These are phyloP conservation scores for Sycophila texana DNA, from an alignment of 2,888 invertebrate species.

Conservation along the genomic window DNA sequence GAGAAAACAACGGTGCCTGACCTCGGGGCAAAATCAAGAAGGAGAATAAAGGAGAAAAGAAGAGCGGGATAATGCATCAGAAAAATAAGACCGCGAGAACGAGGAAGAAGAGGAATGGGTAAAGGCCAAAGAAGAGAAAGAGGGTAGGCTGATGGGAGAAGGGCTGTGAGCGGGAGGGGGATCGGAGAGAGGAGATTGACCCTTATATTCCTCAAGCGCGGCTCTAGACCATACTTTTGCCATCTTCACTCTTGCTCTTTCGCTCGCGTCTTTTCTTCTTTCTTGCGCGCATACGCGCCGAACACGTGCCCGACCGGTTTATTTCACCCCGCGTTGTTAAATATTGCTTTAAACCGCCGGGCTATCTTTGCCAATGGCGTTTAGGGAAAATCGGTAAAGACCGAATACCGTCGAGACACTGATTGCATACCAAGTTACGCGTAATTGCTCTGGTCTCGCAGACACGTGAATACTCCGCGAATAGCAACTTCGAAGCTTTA, in stretches of 20 bases:
- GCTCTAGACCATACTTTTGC: constrained; percentile 23
- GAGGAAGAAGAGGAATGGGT: constrained; percentile 38
- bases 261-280: constrained; percentile 18
- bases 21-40: constrained; percentile 59
- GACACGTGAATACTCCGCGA: no score
- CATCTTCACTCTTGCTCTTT: constrained; percentile 24
- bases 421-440: constrained; percentile 48
- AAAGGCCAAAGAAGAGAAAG: constrained; percentile 51
- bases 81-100: constrained; percentile 55
- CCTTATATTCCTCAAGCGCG: constrained; percentile 64
- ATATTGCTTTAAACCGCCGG: constrained; percentile 68
- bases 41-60: constrained; percentile 29
- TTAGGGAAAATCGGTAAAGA: constrained; percentile 41
- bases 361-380: constrained; percentile 46
- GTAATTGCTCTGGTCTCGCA: neutral
- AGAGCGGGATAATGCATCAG: constrained; percentile 46
- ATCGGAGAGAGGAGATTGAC: constrained; percentile 70
- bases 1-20: constrained; percentile 59
- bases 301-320: constrained; percentile 73
- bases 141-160: constrained; percentile 56
- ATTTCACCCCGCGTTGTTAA: constrained; percentile 72
- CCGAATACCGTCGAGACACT: constrained; percentile 26
- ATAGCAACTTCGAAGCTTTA: no score
- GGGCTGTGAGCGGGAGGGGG: constrained; percentile 52
- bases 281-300: constrained; percentile 60